A percentile compares a stretch with the other conserved stretches of the same genome.
phyloP scores from a whole-genome alignment of 2,888 invertebrate species.

The Buathra laborator region DNA sequence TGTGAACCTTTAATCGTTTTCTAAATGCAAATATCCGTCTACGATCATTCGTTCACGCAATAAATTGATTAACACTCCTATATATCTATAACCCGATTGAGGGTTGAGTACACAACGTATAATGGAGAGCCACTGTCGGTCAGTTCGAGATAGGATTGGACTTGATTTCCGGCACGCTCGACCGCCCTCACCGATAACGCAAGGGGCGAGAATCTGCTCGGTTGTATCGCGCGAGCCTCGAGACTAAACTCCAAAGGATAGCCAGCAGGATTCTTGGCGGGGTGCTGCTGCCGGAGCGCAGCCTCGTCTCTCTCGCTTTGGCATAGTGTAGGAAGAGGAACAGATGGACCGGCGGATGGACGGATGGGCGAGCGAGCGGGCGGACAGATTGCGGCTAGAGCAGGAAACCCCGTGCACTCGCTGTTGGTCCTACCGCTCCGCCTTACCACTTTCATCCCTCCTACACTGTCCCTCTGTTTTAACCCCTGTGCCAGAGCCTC shows the following conservation, averaged over 20 bases:
- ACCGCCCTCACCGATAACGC: slow-evolving; percentile 77
- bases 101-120: neutral
- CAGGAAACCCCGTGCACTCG: slow-evolving; percentile 77
- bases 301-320: neutral
- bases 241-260: slow-evolving; percentile 81
- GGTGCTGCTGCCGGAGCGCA: slow-evolving; percentile 13
- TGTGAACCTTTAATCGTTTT: neutral
- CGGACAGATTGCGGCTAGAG: slow-evolving; percentile 83
- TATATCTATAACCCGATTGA: neutral
- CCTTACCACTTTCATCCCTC: slow-evolving; percentile 60
- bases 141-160: slow-evolving; percentile 81
- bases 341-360: slow-evolving; percentile 47
- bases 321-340: slow-evolving; percentile 8
- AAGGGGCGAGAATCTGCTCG: slow-evolving; percentile 69
- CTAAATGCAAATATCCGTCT: slow-evolving; percentile 4
- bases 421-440: slow-evolving; percentile 37
- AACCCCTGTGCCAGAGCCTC: slow-evolving; percentile 47
- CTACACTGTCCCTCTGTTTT: slow-evolving; percentile 51
- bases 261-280: slow-evolving; percentile 65
- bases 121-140: slow-evolving; percentile 77
- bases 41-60: neutral
- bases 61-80: neutral
- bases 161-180: slow-evolving; percentile 81
- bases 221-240: slow-evolving; percentile 76
- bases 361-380: slow-evolving; percentile 73